Evolutionary conservation across 2,888 invertebrate genomes (phyloP).

Genomic region (Galeruca laticollis): DNA sequence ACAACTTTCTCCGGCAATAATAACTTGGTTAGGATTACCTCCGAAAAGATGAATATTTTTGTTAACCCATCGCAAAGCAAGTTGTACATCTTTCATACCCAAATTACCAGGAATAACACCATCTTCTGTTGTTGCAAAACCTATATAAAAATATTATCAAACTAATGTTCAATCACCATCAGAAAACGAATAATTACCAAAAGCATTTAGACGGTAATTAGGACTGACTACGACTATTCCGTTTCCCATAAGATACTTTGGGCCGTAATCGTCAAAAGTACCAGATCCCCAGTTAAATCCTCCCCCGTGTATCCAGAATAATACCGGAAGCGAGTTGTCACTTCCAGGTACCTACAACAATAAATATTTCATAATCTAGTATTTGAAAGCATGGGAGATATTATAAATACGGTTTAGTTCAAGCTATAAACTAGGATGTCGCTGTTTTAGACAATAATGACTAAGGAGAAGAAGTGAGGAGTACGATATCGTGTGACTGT

Average conservation of each 20-base stretch:
- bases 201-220: slow-evolving; percentile 25
- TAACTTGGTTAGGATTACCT: slow-evolving; percentile 28
- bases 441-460: too few relatives aligned
- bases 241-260: slow-evolving; percentile 29
- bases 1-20: slow-evolving; percentile 33
- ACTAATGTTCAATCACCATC: background rate
- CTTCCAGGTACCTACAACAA: slow-evolving; percentile 16
- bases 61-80: slow-evolving; percentile 30
- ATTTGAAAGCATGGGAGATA: too few relatives aligned
- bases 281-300: slow-evolving; percentile 34
- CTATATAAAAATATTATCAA: slow-evolving; percentile 7
- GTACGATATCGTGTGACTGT: too few relatives aligned
- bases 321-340: slow-evolving; percentile 12
- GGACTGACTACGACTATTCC: slow-evolving; percentile 26
- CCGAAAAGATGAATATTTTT: slow-evolving; percentile 28
- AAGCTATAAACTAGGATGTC: too few relatives aligned
- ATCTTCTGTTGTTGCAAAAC: slow-evolving; percentile 32
- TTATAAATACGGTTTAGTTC: too few relatives aligned
- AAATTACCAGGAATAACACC: slow-evolving; percentile 38
- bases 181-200: slow-evolving; percentile 12
- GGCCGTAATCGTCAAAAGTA: slow-evolving; percentile 25
- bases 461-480: too few relatives aligned
- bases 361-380: too few relatives aligned
- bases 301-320: slow-evolving; percentile 34
- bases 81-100: slow-evolving; percentile 31